Evolutionary conservation across 2,888 invertebrate genomes (phyloP), one percentile per base, ranked within the genome.

Genomic region (Troides helena): DNA sequence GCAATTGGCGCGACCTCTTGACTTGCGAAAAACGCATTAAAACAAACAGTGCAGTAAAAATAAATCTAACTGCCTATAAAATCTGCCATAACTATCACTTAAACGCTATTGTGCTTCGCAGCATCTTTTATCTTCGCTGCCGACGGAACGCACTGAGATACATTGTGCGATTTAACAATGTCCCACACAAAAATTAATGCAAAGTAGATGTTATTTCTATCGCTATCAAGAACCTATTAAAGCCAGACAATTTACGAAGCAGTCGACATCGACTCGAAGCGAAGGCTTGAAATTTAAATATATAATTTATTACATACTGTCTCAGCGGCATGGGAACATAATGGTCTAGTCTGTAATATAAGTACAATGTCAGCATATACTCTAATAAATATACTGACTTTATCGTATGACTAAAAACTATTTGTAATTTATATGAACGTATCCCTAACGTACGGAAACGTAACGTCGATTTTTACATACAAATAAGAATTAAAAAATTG

Each of bases 11-110:
- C 86, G 85, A 88, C 82, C 88, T 89, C 85, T 87, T 80, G 80
- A 85, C 84, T 87, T 82, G 89, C 88, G 84, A 88, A 90, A 89
- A 86, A 83, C 86, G 84, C 88, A 89, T 89, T 91, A 90, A 92
- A 93, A 92, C 92, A 92, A 93, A 92, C 89, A 90, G 84, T 86
- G 90, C 85, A 85, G 88, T 93, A 90, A 92, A 93, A 92, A 92
- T 93, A 92, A 93, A 93, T 93, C 91, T 92, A 92, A 92, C 89
- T 89, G 90, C 89, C 93, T 85, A 92, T 93, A 93, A 93, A 93
- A 90, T 87, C 81, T 89, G 90, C 90, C 90, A 92, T 92, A 92
- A 93, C 92, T 93, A 93, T 93, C 92, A 92, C 92, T 92, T 92
- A 91, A 88, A 86, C 86, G 86, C 83, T 83, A 89, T 90, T 92